These are phyloP conservation scores for Manduca sexta DNA, from an alignment of 1,140 invertebrate species.

Conservation along the genomic window DNA sequence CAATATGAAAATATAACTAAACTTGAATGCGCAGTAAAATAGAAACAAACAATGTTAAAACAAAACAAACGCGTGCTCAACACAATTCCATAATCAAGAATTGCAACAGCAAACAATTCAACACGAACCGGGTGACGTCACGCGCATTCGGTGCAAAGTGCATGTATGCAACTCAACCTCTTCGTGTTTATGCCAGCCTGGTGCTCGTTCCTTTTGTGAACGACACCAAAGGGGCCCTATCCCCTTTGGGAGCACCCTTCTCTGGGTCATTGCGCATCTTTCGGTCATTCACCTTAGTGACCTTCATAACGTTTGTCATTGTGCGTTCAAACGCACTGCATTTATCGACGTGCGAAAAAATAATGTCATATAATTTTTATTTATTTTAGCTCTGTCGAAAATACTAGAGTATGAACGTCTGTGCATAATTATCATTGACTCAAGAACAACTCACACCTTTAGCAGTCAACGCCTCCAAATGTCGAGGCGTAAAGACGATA, in stretches of 20 bases:
- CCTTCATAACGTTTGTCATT: constrained; percentile 22
- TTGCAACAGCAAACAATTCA: constrained; percentile 59
- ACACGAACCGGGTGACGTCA: constrained; percentile 52
- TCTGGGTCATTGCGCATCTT: constrained; percentile 60
- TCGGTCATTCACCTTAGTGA: constrained; percentile 42
- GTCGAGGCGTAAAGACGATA: neutral
- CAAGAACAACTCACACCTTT: neutral
- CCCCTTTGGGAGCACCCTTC: constrained; percentile 66
- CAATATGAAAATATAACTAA: no score
- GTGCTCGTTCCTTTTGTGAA: constrained; percentile 66
- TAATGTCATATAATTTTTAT: neutral
- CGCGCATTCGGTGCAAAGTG: constrained; percentile 68
- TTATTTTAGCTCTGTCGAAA: neutral
- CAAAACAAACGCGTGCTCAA: neutral
- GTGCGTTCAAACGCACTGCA: constrained; percentile 2
- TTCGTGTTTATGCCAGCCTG: constrained; percentile 52
- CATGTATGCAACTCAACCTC: constrained; percentile 65
- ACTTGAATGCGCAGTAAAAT: no score
- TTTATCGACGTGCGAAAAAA: neutral
- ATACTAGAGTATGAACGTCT: neutral
- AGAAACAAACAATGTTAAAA: no score
- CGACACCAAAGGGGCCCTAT: constrained; percentile 69
- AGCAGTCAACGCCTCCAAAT: neutral
- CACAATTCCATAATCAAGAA: constrained; percentile 21
- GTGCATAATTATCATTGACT: neutral